Base-by-base conservation (phyloP, 2,888 invertebrate species). In the Sphecodes monilicornis region DNA sequence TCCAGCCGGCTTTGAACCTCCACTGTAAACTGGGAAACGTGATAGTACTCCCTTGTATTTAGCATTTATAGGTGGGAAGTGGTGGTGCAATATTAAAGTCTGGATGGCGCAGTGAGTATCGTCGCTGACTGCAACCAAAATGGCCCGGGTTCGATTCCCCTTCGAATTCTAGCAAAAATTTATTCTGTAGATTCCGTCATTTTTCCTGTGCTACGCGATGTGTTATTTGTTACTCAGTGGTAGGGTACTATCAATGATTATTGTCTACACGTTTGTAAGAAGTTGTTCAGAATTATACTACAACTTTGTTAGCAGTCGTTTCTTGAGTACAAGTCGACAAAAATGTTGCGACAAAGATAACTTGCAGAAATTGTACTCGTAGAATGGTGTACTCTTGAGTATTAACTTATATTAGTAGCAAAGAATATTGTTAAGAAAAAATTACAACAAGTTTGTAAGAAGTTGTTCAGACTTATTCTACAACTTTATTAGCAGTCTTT, bases 1-100 rank as follows among this genome's bases (percentile, higher is more conserved):
- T 73, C 78, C 32, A 1, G 29, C 29, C n/a, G n/a, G n/a, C 72
- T 80, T 57, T 46, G 72, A 68, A 57, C 39, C 41, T 4, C 46
- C 1, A 6, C 36, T 22, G 29, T 68, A 57, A 54, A 41, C 39
- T 43, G 29, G 18, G 18, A n/a, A 71, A 36, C 10, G 11, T 8
- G 3, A 39, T 22, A 22, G 39, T 29, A n/a, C 13, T 39, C 26
- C 22, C 5, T 11, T 41, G 13, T 16, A 32, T 36, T 57, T 46
- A 29, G 32, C 32, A 64, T 32, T 64, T 64, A 29, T 29, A 64
- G 32, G 16, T 16, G 29, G 18, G 10, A 32, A 18, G 22, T 18
- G 32, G 4, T 29, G 26, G 6, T 13, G 5, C 5, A 5, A 13
- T 29, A 26, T 57, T 26, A 26, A 57, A 3, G 18, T 1, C 3